These are phyloP conservation scores for Anguilla japonica DNA, from an alignment of 2,113 vertebrate species.

Conservation along the genomic window DNA sequence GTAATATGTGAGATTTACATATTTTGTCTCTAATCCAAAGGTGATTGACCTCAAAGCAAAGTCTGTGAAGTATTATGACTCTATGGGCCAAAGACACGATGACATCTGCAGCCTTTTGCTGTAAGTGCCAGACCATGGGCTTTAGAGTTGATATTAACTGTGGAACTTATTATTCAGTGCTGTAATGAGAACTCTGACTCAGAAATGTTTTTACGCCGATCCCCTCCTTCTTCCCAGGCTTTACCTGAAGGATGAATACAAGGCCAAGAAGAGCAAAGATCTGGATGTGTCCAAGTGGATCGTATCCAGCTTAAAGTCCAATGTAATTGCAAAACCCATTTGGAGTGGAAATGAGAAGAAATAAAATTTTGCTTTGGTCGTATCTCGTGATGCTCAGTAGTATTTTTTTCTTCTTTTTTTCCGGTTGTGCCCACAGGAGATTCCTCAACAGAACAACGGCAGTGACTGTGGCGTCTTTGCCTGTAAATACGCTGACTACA, in stretches of 20 bases:
- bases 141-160: background rate
- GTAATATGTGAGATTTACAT: background rate
- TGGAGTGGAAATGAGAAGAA: background rate
- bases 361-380: background rate
- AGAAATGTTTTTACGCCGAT: no score
- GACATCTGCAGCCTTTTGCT: conserved; percentile 78
- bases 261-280: conserved; percentile 77
- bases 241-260: conserved; percentile 87
- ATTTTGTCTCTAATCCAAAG: conserved; percentile 57
- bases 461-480: conserved; percentile 91
- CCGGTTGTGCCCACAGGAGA: conserved; percentile 70
- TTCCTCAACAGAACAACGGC: conserved; percentile 87
- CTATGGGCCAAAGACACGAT: conserved; percentile 80
- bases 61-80: conserved; percentile 83
- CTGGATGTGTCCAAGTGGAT: conserved; percentile 80
- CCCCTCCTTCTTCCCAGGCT: conserved; percentile 63
- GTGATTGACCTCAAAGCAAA: conserved; percentile 80
- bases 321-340: conserved; percentile 61
- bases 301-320: conserved; percentile 71
- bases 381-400: background rate
- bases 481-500: conserved; percentile 91
- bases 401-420: background rate
- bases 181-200: background rate
- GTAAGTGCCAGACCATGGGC: conserved; percentile 72
- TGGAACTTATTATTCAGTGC: background rate